Evolutionary conservation across 2,113 vertebrate species (phyloP), one percentile per base, ranked within the genome.

Genomic region (Halichoeres trimaculatus): DNA sequence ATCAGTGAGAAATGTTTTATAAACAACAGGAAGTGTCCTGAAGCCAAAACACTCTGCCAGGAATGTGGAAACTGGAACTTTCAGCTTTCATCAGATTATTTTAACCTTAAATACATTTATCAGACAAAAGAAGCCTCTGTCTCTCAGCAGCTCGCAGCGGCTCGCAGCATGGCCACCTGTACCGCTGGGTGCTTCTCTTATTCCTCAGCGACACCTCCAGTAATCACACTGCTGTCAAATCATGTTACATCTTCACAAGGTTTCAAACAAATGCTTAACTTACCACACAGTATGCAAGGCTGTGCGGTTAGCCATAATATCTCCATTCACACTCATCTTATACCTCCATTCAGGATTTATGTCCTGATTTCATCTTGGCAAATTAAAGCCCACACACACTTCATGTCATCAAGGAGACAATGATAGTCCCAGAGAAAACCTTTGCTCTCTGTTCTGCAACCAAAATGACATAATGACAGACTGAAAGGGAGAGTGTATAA

Each of bases 391-490:
- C 64, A 78, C 57, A 63, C 48, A 57, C 16, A 1, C 73, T 64
- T 14, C 56, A 59, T 83, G 77, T 78, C 84, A 88, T 86, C 65
- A 78, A 83, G 65, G 78, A 52, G 62, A 86, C 81, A 90, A 88
- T 89, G 84, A 91, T 84, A 90, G 86, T 85, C 47, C 23, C 85
- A 50, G 62, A 86, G 70, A 80, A 80, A 79, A 69, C 50, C 66
- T 70, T 38, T 56, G 19, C 19, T 48, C 88, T 92, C 90, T 90
- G 82, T 92, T 90, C 85, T 88, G 4, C 51, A 40, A 76, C 80
- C 85, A 75, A 85, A 88, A 84, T 80, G 34, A 85, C 67, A 81
- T 90, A 91, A 93, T 93, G 79, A 91, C 85, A 87, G 76, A 73
- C 59, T 61, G 71, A 83, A 69, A 82, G 67, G 75, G 63, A 89